phyloP scores from a whole-genome alignment of 53 echinoderm and acorn worm genomes.

The Patiria pectinifera region DNA sequence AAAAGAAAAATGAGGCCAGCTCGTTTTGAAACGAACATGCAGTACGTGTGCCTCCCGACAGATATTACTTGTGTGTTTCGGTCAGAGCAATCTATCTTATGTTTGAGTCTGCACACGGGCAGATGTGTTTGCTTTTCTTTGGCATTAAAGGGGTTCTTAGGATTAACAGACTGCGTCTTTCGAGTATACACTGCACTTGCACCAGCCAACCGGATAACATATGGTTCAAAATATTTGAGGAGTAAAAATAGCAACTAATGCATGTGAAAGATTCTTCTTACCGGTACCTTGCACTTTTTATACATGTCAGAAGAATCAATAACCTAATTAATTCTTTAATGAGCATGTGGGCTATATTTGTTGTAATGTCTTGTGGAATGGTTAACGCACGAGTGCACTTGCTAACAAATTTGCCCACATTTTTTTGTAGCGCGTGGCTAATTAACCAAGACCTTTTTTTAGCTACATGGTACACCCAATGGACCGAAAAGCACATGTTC shows the following conservation, averaged over 20 bases:
- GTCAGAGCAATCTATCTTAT: neutral
- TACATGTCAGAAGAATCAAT: too few species aligned
- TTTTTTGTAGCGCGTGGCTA: neutral
- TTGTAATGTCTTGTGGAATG: neutral
- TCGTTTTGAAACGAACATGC: neutral
- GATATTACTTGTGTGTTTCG: conserved; percentile 13
- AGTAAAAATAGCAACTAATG: too few species aligned
- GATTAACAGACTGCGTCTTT: neutral
- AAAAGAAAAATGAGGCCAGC: too few species aligned
- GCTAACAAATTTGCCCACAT: neutral
- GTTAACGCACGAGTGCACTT: neutral
- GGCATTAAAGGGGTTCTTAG: neutral
- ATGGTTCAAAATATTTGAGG: too few species aligned
- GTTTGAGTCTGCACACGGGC: neutral
- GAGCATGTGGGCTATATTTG: neutral
- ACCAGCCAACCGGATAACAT: too few species aligned
- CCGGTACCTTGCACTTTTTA: too few species aligned
- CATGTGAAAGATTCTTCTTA: too few species aligned
- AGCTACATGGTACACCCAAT: neutral
- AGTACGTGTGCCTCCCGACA: neutral
- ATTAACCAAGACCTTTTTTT: neutral
- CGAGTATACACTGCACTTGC: neutral
- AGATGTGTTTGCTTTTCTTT: conserved; percentile 10
- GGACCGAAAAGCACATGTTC: neutral
- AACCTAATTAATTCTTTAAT: neutral